Evolutionary conservation across 2,797 vertebrate species (phyloP).

Genomic region (Emys orbicularis): DNA sequence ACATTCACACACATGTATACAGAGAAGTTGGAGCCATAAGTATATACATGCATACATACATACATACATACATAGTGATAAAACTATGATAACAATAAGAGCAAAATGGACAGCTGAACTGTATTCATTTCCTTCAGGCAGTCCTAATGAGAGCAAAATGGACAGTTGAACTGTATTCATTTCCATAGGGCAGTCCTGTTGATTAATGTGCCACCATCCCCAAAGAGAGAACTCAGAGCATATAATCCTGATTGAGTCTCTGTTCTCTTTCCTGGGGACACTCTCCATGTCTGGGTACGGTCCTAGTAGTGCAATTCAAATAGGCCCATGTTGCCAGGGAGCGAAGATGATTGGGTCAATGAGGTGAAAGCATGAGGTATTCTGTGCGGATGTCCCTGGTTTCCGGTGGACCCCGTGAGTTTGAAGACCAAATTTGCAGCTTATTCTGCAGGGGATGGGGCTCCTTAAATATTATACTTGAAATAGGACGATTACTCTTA

Average conservation of each 20-base stretch:
- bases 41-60: neutral
- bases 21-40: neutral
- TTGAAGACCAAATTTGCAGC: neutral
- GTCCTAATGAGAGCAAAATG: neutral
- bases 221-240: neutral
- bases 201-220: neutral
- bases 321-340: neutral
- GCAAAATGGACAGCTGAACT: neutral
- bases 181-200: neutral
- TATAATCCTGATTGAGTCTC: neutral
- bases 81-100: neutral
- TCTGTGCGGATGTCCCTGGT: neutral
- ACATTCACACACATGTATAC: accelerated
- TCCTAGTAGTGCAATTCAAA: neutral
- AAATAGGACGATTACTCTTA: neutral
- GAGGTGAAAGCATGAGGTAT: too few species aligned
- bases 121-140: neutral
- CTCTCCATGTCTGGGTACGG: neutral
- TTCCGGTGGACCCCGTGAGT: neutral
- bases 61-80: neutral
- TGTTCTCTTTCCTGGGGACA: neutral
- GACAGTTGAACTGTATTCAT: neutral
- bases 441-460: neutral
- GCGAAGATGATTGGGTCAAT: neutral
- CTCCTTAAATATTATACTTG: neutral